These are phyloP conservation scores for Daboia siamensis DNA, from an alignment of 2,113 vertebrate species.

Conservation along the genomic window DNA sequence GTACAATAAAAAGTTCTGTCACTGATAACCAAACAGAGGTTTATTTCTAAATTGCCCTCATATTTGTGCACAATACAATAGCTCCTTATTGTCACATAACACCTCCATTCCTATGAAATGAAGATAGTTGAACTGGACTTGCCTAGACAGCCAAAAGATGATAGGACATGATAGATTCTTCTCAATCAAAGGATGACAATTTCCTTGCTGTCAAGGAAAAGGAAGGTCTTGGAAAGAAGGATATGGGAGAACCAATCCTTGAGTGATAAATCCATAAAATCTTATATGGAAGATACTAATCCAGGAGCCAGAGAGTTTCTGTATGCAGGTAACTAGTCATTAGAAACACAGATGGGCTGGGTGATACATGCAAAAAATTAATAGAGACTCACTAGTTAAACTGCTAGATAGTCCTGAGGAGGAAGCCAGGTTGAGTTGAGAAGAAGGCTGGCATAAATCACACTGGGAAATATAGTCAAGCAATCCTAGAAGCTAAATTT, in stretches of 20 bases:
- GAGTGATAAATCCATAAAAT: background rate
- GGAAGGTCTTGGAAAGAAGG: background rate
- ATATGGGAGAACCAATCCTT: background rate
- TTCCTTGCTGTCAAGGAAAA: background rate
- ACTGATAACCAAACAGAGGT: no score
- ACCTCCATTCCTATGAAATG: background rate
- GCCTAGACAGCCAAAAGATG: background rate
- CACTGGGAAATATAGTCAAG: background rate
- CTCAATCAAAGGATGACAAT: background rate
- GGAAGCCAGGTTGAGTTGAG: background rate
- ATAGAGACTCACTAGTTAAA: background rate
- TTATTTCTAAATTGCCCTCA: no score
- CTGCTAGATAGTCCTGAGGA: background rate
- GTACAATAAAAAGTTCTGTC: no score
- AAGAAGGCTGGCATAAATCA: background rate
- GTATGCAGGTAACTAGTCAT: background rate
- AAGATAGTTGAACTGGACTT: background rate
- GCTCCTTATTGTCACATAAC: background rate
- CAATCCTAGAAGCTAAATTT: background rate
- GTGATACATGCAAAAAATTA: background rate
- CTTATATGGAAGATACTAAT: background rate
- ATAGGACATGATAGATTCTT: background rate
- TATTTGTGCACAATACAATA: background rate
- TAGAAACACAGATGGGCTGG: background rate
- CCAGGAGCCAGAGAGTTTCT: background rate